Percentiles rank a stretch among this genome's conserved stretches.
These are phyloP conservation scores for Graptemys geographica DNA, from an alignment of 2,797 vertebrate species.

Conservation along the genomic window DNA sequence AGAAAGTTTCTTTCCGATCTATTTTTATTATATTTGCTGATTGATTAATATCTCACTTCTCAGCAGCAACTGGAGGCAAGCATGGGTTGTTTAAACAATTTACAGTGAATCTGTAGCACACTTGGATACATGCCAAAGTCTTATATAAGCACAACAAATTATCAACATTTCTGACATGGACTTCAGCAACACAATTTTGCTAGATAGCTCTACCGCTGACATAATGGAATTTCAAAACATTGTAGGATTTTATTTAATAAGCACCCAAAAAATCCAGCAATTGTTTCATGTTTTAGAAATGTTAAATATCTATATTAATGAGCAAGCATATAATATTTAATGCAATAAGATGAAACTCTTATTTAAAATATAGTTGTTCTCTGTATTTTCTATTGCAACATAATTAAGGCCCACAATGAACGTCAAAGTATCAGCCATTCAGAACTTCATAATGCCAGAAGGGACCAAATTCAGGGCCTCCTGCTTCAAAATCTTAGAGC, in stretches of 20 bases:
- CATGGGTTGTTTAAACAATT: constrained; percentile 47
- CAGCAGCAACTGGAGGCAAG: constrained; percentile 58
- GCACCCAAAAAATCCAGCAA: fast-evolving
- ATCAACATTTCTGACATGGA: background rate
- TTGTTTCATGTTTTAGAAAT: background rate
- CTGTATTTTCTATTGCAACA: background rate
- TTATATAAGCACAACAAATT: constrained; percentile 30
- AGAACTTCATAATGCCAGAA: background rate
- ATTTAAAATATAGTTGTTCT: background rate
- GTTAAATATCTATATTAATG: background rate
- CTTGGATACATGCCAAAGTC: constrained; percentile 21
- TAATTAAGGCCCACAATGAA: background rate
- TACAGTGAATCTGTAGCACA: background rate
- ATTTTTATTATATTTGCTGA: constrained; percentile 71
- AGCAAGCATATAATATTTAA: background rate
- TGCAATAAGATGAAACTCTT: background rate
- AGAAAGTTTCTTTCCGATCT: constrained; percentile 39
- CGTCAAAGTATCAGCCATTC: background rate
- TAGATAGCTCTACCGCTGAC: background rate
- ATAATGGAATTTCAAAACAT: background rate
- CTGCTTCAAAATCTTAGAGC: background rate
- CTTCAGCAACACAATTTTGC: constrained; percentile 2
- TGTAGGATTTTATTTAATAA: background rate
- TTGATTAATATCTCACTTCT: constrained; percentile 76
- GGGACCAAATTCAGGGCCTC: background rate